These are phyloP conservation scores for Salvelinus fontinalis DNA, from an alignment of 2,113 vertebrate genomes.

Conservation along the genomic window DNA sequence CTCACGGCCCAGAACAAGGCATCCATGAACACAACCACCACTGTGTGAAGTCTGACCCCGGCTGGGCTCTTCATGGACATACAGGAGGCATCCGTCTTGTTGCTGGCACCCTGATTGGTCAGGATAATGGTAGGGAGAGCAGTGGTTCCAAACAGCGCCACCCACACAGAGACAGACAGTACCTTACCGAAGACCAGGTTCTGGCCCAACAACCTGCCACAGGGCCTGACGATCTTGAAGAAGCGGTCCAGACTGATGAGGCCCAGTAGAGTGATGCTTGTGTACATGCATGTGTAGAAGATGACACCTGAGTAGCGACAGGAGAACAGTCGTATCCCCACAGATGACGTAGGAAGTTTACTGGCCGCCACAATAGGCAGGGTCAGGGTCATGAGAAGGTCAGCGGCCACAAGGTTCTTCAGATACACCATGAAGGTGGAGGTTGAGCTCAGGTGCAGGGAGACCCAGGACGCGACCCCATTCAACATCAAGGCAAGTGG, in stretches of 20 bases:
- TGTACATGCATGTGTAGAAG: constrained; percentile 79
- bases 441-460: constrained; percentile 69
- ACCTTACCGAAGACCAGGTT: constrained; percentile 66
- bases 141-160: constrained; percentile 62
- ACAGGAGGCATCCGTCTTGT: constrained; percentile 58
- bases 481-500: constrained; percentile 45
- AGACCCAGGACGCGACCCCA: constrained; percentile 60
- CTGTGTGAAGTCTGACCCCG: constrained; percentile 70
- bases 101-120: constrained; percentile 59
- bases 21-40: constrained; percentile 65
- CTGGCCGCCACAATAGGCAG: constrained; percentile 75
- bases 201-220: constrained; percentile 71
- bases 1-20: constrained; percentile 78
- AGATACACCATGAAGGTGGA: constrained; percentile 83
- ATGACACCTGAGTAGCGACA: constrained; percentile 70
- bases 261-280: constrained; percentile 77
- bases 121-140: constrained; percentile 79
- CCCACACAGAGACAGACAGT: constrained; percentile 63
- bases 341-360: constrained; percentile 54
- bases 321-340: constrained; percentile 67
- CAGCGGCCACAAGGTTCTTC: constrained; percentile 78
- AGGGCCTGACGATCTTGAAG: constrained; percentile 80
- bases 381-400: constrained; percentile 76
- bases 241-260: constrained; percentile 84
- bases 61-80: constrained; percentile 68